Conservation (phyloP, 2,797 vertebrate species). For the Moxostoma hubbsi region DNA sequence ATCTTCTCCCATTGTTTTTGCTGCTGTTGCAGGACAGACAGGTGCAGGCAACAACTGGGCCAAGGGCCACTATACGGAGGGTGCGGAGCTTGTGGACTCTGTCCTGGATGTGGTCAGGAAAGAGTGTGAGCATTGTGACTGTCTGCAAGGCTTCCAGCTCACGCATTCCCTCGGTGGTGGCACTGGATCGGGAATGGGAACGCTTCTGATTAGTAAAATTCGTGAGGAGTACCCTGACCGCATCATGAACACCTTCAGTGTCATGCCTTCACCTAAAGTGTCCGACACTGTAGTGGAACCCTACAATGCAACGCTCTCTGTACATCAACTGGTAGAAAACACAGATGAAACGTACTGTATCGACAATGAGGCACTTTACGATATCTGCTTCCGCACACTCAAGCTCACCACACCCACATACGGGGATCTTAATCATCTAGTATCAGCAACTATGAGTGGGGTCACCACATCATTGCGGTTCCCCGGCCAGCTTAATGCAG, state of each 20-base stretch:
- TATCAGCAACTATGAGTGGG: slow-evolving; percentile 92
- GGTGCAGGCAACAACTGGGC: slow-evolving; percentile 75
- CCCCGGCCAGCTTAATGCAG: slow-evolving; percentile 86
- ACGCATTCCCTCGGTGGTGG: too few species aligned
- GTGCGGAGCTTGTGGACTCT: slow-evolving; percentile 91
- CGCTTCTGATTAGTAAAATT: too few species aligned
- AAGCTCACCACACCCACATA: slow-evolving; percentile 87
- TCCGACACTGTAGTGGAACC: slow-evolving; percentile 95
- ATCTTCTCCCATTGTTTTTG: slow-evolving; percentile 32
- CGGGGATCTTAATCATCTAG: slow-evolving; percentile 83
- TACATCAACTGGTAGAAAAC: slow-evolving; percentile 94
- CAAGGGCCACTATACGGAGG: slow-evolving; percentile 92
- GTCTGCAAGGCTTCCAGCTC: slow-evolving; percentile 93
- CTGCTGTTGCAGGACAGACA: slow-evolving; percentile 84
- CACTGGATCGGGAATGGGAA: too few species aligned
- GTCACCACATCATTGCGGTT: slow-evolving; percentile 92
- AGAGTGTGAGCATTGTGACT: slow-evolving; percentile 92
- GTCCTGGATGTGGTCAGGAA: slow-evolving; percentile 92
- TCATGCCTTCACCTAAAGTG: slow-evolving; percentile 89
- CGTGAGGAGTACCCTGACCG: slow-evolving; percentile 90
- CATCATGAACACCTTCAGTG: slow-evolving; percentile 97
- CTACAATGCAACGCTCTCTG: slow-evolving; percentile 90
- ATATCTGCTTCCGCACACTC: slow-evolving; percentile 94
- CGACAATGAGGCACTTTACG: slow-evolving; percentile 92
- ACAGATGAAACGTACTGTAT: slow-evolving; percentile 95